Evolutionary conservation across 2,888 invertebrate species (phyloP).

Genomic region (Biston stratarius): DNA sequence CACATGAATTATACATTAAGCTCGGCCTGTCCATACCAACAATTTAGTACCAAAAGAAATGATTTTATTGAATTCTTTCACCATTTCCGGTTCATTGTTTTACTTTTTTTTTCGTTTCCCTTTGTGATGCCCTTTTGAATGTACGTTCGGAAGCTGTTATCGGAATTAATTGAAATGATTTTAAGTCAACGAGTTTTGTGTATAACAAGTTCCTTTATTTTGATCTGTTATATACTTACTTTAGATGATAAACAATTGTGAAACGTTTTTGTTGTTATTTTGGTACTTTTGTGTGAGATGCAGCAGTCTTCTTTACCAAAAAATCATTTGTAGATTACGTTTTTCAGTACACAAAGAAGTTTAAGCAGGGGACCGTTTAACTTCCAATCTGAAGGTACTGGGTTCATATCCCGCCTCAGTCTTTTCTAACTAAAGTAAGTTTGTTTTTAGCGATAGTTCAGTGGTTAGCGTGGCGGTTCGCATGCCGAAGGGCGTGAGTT

Average conservation of each 20-base stretch:
- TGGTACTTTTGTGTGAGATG: too few species aligned
- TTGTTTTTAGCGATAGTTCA: too few species aligned
- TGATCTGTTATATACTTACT: not conserved
- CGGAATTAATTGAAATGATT: constrained; percentile 25
- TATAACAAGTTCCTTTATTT: not conserved
- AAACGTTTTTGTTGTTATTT: not conserved
- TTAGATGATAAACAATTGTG: not conserved
- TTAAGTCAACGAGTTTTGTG: constrained; percentile 11
- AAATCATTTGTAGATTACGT: too few species aligned
- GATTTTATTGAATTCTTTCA: constrained; percentile 51
- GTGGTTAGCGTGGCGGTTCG: too few species aligned
- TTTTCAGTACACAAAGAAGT: too few species aligned
- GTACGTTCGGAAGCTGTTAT: constrained; percentile 15
- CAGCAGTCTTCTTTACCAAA: too few species aligned
- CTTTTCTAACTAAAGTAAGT: too few species aligned
- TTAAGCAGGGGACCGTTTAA: too few species aligned
- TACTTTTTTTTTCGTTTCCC: constrained; percentile 21
- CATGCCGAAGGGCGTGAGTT: too few species aligned
- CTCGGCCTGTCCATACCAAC: constrained; percentile 54
- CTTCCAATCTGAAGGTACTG: too few species aligned
- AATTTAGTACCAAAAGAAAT: constrained; percentile 51
- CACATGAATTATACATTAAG: constrained; percentile 81
- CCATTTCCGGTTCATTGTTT: constrained; percentile 37
- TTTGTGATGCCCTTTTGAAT: constrained; percentile 29
- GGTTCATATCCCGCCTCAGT: too few species aligned